Base-by-base conservation (phyloP, 2,888 invertebrate species). In the Athripsodes cinereus region DNA sequence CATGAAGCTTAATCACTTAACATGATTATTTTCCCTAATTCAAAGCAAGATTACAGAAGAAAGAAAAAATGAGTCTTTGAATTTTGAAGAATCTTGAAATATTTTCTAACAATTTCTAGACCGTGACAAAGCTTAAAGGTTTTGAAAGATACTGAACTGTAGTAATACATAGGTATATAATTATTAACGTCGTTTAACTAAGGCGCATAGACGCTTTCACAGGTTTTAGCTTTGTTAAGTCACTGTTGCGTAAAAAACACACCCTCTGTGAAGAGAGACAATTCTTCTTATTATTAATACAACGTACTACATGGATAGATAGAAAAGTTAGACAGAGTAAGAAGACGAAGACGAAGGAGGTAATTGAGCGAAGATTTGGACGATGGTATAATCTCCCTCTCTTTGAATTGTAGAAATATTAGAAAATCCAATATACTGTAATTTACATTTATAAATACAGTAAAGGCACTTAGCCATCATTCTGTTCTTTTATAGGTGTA, bases 1-100 rank as follows among this genome's bases (percentile, higher is more conserved):
- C 26, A 19, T 20, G 52, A 53, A 26, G 55, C 48, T 49, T 55
- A 59, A 57, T 60, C 61, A 61, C 60, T 63, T 61, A 57, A 61
- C 49, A 46, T 60, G 62, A 62, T 60, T 59, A 61, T 60, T 62
- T 61, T 63, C 52, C 48, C 48, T 48, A 57, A 58, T 58, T 56
- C 56, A n/a, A 21, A 26, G 11, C n/a, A 48, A 22, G 13, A 31
- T 31, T 8, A 31, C 6, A 31, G 11, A 31, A 11, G 31, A 31
- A 31, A 8, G 16, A 6, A 22, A 1, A 19, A 16, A 16, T 40
- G 5, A n/a, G 40, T 8, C 40, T 3, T 40, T 13, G 13, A 40
- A 13, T 40, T 31, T 16, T 40, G 40, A 40, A 40, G 40, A 13
- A 40, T 40, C 13, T 40, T 40, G 5, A 3, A 31, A 40, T 8